Percentiles rank a stretch among this genome's conserved stretches.
Conservation (phyloP, 2,113 vertebrate genomes). For the Dipodomys stephensi region DNA sequence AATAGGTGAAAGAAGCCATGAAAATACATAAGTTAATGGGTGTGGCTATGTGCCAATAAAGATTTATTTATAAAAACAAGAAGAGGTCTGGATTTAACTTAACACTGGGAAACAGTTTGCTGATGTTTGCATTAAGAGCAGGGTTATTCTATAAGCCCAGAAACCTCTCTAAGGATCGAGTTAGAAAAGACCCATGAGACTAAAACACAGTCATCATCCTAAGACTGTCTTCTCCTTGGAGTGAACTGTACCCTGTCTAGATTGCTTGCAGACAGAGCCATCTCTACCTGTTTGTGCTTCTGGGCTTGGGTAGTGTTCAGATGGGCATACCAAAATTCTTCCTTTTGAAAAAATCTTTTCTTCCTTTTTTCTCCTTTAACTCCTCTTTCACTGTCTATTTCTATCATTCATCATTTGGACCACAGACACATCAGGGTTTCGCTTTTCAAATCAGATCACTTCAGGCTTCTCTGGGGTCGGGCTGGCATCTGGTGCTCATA, state of each 20-base stretch:
- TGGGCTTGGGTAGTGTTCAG: not conserved
- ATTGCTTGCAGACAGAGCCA: not conserved
- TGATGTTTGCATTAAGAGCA: not conserved
- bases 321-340: not conserved
- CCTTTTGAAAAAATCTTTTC: not conserved
- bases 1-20: slow-evolving; percentile 11
- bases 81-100: not conserved
- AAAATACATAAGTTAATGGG: slow-evolving; percentile 35
- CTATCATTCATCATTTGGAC: slow-evolving; percentile 20
- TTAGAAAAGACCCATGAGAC: not conserved
- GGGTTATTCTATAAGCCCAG: not conserved
- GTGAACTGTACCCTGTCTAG: not conserved
- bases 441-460: slow-evolving; percentile 19
- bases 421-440: slow-evolving; percentile 20
- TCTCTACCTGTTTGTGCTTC: not conserved
- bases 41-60: slow-evolving; percentile 50
- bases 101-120: not conserved
- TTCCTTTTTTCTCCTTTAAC: not conserved
- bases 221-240: not conserved
- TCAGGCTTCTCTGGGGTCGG: not conserved
- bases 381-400: not conserved
- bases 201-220: not conserved
- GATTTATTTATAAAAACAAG: slow-evolving; percentile 27
- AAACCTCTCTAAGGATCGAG: not conserved
- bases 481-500: slow-evolving; percentile 23